Evolutionary conservation across 2,888 invertebrate genomes (phyloP).

Genomic region (Nysson spinosus): DNA sequence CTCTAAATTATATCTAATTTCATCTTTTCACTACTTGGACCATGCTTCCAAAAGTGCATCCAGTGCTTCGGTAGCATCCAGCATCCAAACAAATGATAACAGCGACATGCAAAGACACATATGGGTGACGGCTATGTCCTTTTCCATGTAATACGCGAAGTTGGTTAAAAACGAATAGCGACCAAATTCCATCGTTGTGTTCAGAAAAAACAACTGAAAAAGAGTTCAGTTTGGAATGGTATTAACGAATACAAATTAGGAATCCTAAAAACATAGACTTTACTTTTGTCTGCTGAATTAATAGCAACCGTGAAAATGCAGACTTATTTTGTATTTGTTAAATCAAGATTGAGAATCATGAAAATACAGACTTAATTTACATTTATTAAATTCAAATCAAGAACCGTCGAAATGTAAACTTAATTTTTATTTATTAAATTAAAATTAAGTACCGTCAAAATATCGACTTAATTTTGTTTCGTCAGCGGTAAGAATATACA

Average conservation of each 20-base stretch:
- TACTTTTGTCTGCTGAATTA: too few species aligned
- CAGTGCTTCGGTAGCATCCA: conserved; percentile 74
- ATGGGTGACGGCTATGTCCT: conserved; percentile 62
- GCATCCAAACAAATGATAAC: conserved; percentile 74
- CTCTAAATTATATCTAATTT: conserved; percentile 43
- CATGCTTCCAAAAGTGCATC: conserved; percentile 70
- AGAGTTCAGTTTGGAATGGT: not conserved
- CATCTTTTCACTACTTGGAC: conserved; percentile 65
- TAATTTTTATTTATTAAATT: too few species aligned
- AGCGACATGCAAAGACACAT: conserved; percentile 70
- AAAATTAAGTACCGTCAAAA: too few species aligned
- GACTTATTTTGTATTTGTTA: too few species aligned
- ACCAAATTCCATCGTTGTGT: conserved; percentile 58
- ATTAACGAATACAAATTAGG: too few species aligned
- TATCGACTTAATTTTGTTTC: too few species aligned
- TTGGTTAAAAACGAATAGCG: conserved; percentile 56
- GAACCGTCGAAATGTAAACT: too few species aligned
- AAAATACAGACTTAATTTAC: not conserved
- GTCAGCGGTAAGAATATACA: too few species aligned
- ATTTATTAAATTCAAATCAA: not conserved
- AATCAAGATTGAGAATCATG: too few species aligned
- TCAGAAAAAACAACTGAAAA: conserved; percentile 65
- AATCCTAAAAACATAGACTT: too few species aligned
- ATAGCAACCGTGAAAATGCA: too few species aligned
- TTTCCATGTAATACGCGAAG: conserved; percentile 66